Base-by-base conservation (phyloP, 2,888 invertebrate species). In the Trimorus sp. region DNA sequence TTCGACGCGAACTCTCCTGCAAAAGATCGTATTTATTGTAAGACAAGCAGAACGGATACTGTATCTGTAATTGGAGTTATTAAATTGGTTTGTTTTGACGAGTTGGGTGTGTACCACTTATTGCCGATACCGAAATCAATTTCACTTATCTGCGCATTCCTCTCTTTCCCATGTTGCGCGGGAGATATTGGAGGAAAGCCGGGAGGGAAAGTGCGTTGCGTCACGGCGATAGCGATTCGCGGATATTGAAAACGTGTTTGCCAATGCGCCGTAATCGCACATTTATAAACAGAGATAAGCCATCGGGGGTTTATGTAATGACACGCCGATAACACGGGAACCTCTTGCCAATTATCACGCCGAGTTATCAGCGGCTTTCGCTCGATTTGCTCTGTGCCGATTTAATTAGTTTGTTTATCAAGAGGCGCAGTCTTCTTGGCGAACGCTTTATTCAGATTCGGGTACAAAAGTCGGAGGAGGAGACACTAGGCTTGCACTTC, bases 21-120 rank as follows among this genome's bases (percentile, higher is more conserved):
- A 40, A 58, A 63, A 63, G 49, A 56, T 15, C n/a, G 49, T 75
- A 76, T 69, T 76, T 76, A 69, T 76, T 76, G 54, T 76, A 76
- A 76, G 51, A 5, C 26, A 68, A 62, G 16, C 26, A 14, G 9
- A 77, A 66, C 51, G 77, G 42, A 78, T 77, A 63, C 38, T 78
- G 65, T 78, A 66, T 70, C 63, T 54, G 40, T 36, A 77, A 58
- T 70, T 71, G 53, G 70, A 65, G 48, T 56, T 74, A 79, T 75
- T 75, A 79, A 79, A 79, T 79, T 54, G 74, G 65, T 70, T 70
- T 75, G 69, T 79, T 79, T 79, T 74, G 65, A 79, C 36, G 62
- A 63, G 48, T 26, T 53, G 58, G 69, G 51, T 68, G 68, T 69
- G 69, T 70, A 56, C 54, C 14, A 60, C 65, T 75, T 65, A 65